Base-by-base conservation (phyloP, 2,113 vertebrate species). In the Nothobranchius kuhntae region DNA sequence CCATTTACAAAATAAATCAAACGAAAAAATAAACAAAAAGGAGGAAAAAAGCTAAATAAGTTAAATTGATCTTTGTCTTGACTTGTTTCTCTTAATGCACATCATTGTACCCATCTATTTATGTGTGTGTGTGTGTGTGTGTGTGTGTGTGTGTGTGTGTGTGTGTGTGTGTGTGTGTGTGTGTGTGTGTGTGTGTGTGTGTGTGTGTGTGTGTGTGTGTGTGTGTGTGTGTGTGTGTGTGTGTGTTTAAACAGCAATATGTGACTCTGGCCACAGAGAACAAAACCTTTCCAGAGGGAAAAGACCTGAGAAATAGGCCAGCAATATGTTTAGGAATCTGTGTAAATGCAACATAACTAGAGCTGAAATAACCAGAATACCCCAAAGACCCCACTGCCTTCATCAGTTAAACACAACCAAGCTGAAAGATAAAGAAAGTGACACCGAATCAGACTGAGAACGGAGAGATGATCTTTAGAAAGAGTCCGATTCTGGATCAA, bases 341-440 rank as follows among this genome's bases (percentile, higher is more conserved):
- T 21, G 73, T 58, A 65, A 0, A 40, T 8, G 75, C 48, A 77
- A 73, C 66, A 71, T 65, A 91, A 90, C 69, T 90, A 83, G 89
- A 89, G 89, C 90, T 89, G 85, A 89, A 91, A 81, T 90, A 91
- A 91, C 65, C 36, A 70, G 56, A 73, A 80, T 86, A 61, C 87
- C 84, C 85, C 80, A 71, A 84, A 84, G 85, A 89, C 82, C 75
- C 64, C 12, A 15, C 79, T 68, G 84, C 73, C 82, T 88, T 89
- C 90, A 91, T 90, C 90, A 90, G 90, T 91, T 89, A 90, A 91
- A 83, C 85, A 91, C 56, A 73, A 54, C 50, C 17, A 13, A 85
- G 86, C 80, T 61, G 61, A 44, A 70, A 40, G 38, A 40, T 8
- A 55, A 58, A 59, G 63, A 36, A 62, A 72, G 45, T 59, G 21